Percentiles rank a stretch among this genome's conserved stretches.
Conservation (phyloP, 2,888 invertebrate genomes). For the Beris morrisii region DNA sequence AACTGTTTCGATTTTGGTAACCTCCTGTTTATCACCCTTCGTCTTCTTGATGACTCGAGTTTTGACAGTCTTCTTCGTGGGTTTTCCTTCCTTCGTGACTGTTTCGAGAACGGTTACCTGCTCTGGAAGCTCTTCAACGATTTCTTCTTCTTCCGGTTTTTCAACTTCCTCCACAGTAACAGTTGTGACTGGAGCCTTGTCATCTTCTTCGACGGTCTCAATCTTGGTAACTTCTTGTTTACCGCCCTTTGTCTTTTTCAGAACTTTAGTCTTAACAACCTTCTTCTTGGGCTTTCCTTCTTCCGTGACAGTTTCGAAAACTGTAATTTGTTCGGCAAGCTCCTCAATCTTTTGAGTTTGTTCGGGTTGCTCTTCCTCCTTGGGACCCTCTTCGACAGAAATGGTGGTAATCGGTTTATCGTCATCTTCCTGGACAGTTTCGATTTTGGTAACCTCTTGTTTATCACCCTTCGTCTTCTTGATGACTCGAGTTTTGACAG, state of each 20-base stretch:
- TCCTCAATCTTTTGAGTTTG: constrained; percentile 42
- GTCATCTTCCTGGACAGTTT: constrained; percentile 46
- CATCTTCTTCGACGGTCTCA: constrained; percentile 46
- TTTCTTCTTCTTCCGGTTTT: constrained; percentile 43
- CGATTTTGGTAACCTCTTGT: constrained; percentile 45
- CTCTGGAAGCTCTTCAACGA: constrained; percentile 45
- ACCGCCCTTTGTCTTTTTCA: constrained; percentile 48
- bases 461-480: constrained; percentile 48
- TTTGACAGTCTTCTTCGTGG: constrained; percentile 46
- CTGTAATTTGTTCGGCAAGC: constrained; percentile 35
- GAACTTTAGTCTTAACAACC: constrained; percentile 47
- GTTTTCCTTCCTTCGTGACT: constrained; percentile 46
- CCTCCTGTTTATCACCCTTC: constrained; percentile 36
- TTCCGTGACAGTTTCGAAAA: constrained; percentile 35
- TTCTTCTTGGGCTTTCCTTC: constrained; percentile 44
- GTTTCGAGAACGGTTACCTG: constrained; percentile 43
- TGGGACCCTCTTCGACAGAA: constrained; percentile 38
- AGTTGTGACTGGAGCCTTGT: constrained; percentile 45
- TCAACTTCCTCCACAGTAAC: constrained; percentile 34
- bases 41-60: constrained; percentile 47
- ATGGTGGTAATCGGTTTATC: constrained; percentile 48
- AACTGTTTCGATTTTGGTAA: constrained; percentile 54
- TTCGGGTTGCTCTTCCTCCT: constrained; percentile 40
- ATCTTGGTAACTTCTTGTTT: constrained; percentile 48
- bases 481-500: constrained; percentile 47